Conservation (phyloP, 2,888 invertebrate species). For the Stenodema calcarata region DNA sequence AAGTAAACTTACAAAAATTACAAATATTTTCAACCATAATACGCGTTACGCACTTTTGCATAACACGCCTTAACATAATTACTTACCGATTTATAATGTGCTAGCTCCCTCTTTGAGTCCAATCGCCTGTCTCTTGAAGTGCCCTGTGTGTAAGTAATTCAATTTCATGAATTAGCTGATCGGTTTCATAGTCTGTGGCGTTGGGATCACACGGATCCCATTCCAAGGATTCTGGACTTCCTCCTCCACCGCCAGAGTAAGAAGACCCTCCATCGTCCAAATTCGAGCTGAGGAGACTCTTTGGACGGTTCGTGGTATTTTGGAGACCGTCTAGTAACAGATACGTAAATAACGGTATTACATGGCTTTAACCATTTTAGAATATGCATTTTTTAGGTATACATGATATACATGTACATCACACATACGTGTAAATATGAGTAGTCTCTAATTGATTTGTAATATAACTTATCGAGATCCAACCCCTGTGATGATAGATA, state of each 20-base stretch:
- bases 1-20: no score
- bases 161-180: conserved; percentile 71
- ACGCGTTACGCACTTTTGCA: no score
- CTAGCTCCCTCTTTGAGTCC: conserved; percentile 36
- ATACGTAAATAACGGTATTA: no score
- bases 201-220: conserved; percentile 69
- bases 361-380: no score
- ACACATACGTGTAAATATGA: no score
- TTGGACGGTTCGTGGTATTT: not conserved
- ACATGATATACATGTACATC: no score
- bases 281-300: conserved; percentile 35
- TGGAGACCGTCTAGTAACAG: conserved; percentile 1
- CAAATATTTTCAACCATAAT: no score
- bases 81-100: not conserved
- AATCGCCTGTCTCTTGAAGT: conserved; percentile 69
- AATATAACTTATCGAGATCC: no score
- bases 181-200: conserved; percentile 70
- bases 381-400: no score
- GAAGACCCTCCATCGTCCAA: conserved; percentile 42
- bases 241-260: conserved; percentile 59
- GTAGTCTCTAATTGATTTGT: no score
- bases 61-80: not conserved
- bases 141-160: conserved; percentile 72
- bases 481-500: no score
- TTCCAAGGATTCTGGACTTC: conserved; percentile 72